Conservation (phyloP, 2,797 vertebrate genomes). For the Parotocinclus haroldoi region DNA sequence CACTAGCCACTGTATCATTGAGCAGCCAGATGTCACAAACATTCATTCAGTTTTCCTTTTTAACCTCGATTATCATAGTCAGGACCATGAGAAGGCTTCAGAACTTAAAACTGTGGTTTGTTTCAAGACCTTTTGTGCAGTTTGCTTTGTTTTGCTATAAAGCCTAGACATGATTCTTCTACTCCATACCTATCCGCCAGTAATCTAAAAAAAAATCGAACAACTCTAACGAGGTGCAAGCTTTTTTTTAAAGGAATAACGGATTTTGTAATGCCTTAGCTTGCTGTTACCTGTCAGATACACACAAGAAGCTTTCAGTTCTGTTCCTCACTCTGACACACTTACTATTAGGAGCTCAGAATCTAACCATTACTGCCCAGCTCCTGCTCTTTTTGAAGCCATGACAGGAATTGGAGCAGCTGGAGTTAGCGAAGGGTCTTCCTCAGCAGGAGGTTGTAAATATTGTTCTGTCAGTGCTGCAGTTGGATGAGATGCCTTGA, state of each 20-base stretch:
- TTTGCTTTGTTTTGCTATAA: no score
- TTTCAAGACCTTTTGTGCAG: no score
- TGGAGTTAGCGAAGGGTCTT: slow-evolving; percentile 10
- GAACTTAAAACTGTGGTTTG: no score
- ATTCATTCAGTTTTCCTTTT: no score
- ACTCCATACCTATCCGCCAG: background rate
- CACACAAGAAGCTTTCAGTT: slow-evolving; percentile 38
- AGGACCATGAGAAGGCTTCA: no score
- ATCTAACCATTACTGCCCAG: slow-evolving; percentile 43
- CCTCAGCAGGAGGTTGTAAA: slow-evolving; percentile 3
- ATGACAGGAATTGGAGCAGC: background rate
- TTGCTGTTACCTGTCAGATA: slow-evolving; percentile 18
- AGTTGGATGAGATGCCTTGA: no score
- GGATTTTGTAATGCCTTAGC: slow-evolving; percentile 18
- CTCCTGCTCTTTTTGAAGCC: slow-evolving; percentile 38
- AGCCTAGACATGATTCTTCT: no score
- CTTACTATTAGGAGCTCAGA: slow-evolving; percentile 36
- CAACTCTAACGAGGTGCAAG: no score
- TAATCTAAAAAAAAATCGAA: background rate
- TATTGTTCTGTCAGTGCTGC: background rate
- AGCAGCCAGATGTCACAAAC: no score
- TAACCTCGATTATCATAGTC: no score
- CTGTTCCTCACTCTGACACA: slow-evolving; percentile 48
- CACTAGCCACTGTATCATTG: no score
- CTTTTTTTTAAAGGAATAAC: slow-evolving; percentile 26